phyloP scores from a whole-genome alignment of 1,140 invertebrate species.

The Sipha flava region DNA sequence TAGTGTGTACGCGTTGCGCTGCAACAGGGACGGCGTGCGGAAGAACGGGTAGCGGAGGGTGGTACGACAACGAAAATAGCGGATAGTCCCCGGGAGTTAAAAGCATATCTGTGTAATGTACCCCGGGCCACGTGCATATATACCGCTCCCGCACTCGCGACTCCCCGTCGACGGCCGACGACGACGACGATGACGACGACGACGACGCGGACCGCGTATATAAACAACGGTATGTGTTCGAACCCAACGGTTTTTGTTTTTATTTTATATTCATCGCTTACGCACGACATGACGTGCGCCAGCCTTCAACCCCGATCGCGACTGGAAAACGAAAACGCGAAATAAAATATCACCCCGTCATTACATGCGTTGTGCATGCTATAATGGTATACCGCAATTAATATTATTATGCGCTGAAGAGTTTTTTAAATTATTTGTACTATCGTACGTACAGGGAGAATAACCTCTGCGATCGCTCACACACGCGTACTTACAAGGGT shows the following conservation, averaged over 20 bases:
- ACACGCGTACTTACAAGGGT: no score
- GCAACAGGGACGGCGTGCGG: neutral
- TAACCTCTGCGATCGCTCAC: no score
- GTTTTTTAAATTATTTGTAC: no score
- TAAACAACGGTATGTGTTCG: neutral
- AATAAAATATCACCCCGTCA: no score
- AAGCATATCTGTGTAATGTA: constrained; percentile 32
- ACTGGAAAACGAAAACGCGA: no score
- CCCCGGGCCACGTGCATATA: constrained; percentile 16
- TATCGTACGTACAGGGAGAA: no score
- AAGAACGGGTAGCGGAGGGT: neutral
- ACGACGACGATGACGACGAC: neutral
- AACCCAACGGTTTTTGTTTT: neutral
- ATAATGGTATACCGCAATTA: no score
- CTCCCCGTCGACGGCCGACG: neutral
- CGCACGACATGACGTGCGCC: no score
- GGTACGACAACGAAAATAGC: constrained; percentile 4
- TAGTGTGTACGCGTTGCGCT: neutral
- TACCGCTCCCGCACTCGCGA: neutral
- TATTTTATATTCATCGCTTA: no score
- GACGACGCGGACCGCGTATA: neutral
- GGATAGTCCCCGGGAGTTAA: constrained; percentile 20
- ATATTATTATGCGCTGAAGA: no score
- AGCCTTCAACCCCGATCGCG: no score
- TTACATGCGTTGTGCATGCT: no score